Evolutionary conservation across 2,113 vertebrate genomes (phyloP), one percentile per base, ranked within the genome.

Genomic region (Pituophis catenifer): DNA sequence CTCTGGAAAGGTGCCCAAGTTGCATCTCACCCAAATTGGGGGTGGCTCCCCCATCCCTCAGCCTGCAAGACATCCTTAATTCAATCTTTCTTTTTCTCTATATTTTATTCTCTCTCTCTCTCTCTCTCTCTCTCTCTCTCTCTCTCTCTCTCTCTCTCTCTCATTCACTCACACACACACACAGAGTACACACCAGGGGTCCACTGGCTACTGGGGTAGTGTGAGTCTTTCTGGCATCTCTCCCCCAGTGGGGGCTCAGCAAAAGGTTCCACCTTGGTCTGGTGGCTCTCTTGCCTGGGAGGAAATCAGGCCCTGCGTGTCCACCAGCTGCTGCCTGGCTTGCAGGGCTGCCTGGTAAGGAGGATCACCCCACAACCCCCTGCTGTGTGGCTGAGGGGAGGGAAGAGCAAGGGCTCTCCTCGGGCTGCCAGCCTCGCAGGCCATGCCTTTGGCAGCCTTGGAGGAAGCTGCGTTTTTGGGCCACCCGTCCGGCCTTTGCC

Each of bases 201-300:
- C 26, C 26, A 29, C 3, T 29, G 59, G 26, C 9, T 12, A 10
- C 26, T 4, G 24, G 24, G 23, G 24, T 4, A 9, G 3, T 21
- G 7, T 26, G 26, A 11, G 9, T 62, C 24, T 65, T 65, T 23
- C 26, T 65, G 62, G 26, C 24, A 62, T 1, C 24, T 65, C 26
- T 23, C 33, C 33, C 3, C 8, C 29, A 38, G 21, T 52, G 95
- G 93, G 93, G 93, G 0, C 90, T 93, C 94, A 44, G 87, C 94
- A 92, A 94, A 91, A 93, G 94, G 95, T 93, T 91, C 91, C 65
- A 29, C 59, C 59, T 59, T 90, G 86, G 70, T 75, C 11, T 94
- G 94, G 90, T 91, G 95, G 95, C 94, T 96, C 95, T 96, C 94
- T 92, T 95, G 95, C 94, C 91, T 87, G 89, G 92, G 93, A 87